Evolutionary conservation across 2,797 vertebrate species (phyloP).

Genomic region (Enteromius argenteus): DNA sequence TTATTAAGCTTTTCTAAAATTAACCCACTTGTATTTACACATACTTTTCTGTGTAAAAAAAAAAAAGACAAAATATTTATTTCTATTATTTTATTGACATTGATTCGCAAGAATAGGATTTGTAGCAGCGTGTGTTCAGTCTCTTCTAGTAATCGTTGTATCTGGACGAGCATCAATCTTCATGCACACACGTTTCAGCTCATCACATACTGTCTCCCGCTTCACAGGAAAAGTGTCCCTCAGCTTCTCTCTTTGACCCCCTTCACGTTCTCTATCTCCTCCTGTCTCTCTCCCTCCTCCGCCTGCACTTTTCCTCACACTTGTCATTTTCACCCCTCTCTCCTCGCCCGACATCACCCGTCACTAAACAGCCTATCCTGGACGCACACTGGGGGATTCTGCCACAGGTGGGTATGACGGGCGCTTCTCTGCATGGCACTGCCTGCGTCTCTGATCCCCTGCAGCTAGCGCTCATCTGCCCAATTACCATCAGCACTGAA

Average conservation of each 20-base stretch:
- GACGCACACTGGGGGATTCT: slow-evolving; percentile 90
- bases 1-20: background rate
- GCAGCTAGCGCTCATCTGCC: slow-evolving; percentile 50
- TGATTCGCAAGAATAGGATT: background rate
- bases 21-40: background rate
- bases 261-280: slow-evolving; percentile 9
- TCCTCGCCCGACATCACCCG: slow-evolving; percentile 54
- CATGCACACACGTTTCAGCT: slow-evolving; percentile 15
- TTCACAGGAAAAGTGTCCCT: slow-evolving; percentile 48
- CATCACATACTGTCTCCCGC: slow-evolving; percentile 32
- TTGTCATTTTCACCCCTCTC: slow-evolving; percentile 64
- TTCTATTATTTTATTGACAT: background rate
- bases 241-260: slow-evolving; percentile 57
- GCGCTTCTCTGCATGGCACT: slow-evolving; percentile 80
- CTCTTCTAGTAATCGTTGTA: slow-evolving; percentile 4
- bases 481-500: slow-evolving; percentile 19
- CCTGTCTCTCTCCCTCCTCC: slow-evolving; percentile 28
- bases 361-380: slow-evolving; percentile 91
- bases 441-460: slow-evolving; percentile 74
- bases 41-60: no score
- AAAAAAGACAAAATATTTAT: background rate
- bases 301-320: slow-evolving; percentile 23
- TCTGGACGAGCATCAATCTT: slow-evolving; percentile 12
- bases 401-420: slow-evolving; percentile 88
- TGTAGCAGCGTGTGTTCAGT: background rate